phyloP scores from a whole-genome alignment of 2,113 vertebrate species.

The Hemiprocne comata region DNA sequence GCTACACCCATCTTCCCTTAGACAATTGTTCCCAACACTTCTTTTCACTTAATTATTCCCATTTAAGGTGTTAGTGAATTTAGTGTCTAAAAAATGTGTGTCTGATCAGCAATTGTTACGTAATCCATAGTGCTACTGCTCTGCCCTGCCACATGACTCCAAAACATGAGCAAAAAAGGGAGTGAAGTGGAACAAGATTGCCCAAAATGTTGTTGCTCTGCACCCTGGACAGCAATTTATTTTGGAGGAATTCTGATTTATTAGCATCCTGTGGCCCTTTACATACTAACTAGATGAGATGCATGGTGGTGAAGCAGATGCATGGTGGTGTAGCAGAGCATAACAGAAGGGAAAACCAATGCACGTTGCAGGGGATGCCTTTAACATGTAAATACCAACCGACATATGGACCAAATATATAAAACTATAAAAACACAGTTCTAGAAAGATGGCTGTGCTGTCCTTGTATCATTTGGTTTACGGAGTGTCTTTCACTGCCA shows the following conservation, averaged over 20 bases:
- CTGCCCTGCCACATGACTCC: background rate
- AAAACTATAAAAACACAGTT: too few species aligned
- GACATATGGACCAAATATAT: too few species aligned
- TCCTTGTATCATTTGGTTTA: background rate
- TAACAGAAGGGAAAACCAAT: background rate
- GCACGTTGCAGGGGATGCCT: background rate
- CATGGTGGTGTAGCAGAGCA: too few species aligned
- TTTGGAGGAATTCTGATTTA: background rate
- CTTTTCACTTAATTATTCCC: background rate
- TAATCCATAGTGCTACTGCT: background rate
- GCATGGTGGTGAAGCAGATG: accelerated
- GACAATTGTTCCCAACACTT: background rate
- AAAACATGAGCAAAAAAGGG: background rate
- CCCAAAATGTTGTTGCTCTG: background rate
- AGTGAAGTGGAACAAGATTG: accelerated
- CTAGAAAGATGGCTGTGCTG: background rate
- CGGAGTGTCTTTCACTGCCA: background rate
- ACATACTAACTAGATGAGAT: background rate
- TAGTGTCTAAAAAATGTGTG: background rate
- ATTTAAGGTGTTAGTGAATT: background rate
- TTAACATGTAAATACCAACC: accelerated
- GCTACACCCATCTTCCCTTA: background rate
- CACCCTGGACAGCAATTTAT: background rate
- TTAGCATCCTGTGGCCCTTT: background rate
- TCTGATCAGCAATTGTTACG: background rate